Evolutionary conservation across 2,113 vertebrate genomes (phyloP).

Genomic region (Copsychus sechellarum): DNA sequence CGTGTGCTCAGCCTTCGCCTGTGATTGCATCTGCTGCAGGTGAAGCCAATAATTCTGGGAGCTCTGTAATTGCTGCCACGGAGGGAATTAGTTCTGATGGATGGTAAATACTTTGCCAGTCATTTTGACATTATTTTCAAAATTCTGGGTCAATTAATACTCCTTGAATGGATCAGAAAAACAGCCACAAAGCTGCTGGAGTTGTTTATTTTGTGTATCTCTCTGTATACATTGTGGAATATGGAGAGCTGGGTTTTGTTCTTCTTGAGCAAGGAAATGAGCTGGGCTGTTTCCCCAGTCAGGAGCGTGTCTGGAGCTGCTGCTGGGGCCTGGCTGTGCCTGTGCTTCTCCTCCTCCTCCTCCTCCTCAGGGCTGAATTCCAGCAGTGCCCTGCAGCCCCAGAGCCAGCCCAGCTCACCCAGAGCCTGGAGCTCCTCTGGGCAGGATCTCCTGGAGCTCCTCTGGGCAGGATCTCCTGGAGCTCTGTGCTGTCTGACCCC

Average conservation of each 20-base stretch:
- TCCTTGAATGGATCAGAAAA: background rate
- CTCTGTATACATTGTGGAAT: background rate
- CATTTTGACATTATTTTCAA: background rate
- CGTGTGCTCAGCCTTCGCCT: background rate
- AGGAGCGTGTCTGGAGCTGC: background rate
- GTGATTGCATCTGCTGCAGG: background rate
- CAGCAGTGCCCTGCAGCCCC: too few species aligned
- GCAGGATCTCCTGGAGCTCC: background rate
- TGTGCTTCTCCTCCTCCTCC: background rate
- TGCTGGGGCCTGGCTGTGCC: background rate
- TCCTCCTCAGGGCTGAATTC: background rate
- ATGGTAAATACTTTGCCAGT: background rate
- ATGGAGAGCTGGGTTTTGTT: background rate
- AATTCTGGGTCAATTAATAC: background rate
- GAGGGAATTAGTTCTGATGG: background rate
- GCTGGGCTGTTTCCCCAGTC: rapidly evolving
- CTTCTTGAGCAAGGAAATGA: background rate
- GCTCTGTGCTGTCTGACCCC: background rate
- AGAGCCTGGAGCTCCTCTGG: too few species aligned
- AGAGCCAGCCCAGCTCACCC: too few species aligned
- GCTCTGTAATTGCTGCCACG: rapidly evolving
- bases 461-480: background rate
- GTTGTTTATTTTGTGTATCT: background rate
- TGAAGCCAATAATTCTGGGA: background rate
- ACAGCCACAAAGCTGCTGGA: background rate